Conservation (phyloP, 2,113 vertebrate genomes). For the Bos taurus region ARS-UCD2.0 NC_037329.1:35799501-35800000, state of each 20-base stretch:
- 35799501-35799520: not conserved
- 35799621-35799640: not conserved
- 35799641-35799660: not conserved
- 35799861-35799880: not conserved
- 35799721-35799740: not conserved
- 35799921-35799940: not conserved
- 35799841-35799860: not conserved
- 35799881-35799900: not conserved
- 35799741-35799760: not conserved
- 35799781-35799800: not conserved
- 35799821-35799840: not conserved
- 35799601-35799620: not conserved
- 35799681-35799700: not conserved
- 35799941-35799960: not conserved
- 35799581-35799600: not conserved
- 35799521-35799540: not conserved
- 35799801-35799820: not conserved
- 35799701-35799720: not conserved
- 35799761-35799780: not conserved
- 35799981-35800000: not conserved
- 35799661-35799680: not conserved
- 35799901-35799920: not conserved
- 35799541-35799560: not conserved
- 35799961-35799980: not conserved
- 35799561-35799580: not conserved